Percentiles rank a stretch among this genome's conserved stretches.
phyloP scores from a whole-genome alignment of 1,140 invertebrate genomes.

The Anoplophora glabripennis region DNA sequence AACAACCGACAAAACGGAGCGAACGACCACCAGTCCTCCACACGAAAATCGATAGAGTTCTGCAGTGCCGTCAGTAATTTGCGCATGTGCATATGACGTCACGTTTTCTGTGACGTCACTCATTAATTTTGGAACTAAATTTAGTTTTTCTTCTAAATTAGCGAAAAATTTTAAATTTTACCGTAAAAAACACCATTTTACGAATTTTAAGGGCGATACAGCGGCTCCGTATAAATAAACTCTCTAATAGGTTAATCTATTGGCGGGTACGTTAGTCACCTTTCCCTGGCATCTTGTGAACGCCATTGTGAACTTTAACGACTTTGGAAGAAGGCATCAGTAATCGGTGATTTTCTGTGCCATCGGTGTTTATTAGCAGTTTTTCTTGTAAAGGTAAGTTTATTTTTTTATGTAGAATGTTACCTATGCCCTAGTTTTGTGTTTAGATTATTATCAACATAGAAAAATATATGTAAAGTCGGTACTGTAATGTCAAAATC shows the following conservation, averaged over 20 bases:
- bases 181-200: not conserved
- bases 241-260: conserved; percentile 1
- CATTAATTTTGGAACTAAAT: conserved; percentile 28
- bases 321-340: conserved; percentile 60
- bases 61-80: conserved; percentile 60
- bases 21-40: conserved; percentile 52
- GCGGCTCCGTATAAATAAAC: conserved; percentile 3
- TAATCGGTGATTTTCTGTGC: conserved; percentile 56
- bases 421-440: conserved; percentile 49
- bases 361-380: conserved; percentile 60
- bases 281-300: conserved; percentile 46
- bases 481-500: conserved; percentile 60
- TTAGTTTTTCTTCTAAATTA: conserved; percentile 26
- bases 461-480: conserved; percentile 51
- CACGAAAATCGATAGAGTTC: conserved; percentile 61
- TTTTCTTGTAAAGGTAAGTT: conserved; percentile 52
- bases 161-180: conserved; percentile 17
- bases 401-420: conserved; percentile 41
- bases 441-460: conserved; percentile 48
- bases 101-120: conserved; percentile 33
- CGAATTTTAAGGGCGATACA: conserved; percentile 11
- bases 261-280: conserved; percentile 18
- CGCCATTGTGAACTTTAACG: conserved; percentile 79
- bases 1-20: conserved; percentile 25
- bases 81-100: conserved; percentile 53